phyloP scores from a whole-genome alignment of 2,888 invertebrate genomes.

The Mamestra brassicae region DNA sequence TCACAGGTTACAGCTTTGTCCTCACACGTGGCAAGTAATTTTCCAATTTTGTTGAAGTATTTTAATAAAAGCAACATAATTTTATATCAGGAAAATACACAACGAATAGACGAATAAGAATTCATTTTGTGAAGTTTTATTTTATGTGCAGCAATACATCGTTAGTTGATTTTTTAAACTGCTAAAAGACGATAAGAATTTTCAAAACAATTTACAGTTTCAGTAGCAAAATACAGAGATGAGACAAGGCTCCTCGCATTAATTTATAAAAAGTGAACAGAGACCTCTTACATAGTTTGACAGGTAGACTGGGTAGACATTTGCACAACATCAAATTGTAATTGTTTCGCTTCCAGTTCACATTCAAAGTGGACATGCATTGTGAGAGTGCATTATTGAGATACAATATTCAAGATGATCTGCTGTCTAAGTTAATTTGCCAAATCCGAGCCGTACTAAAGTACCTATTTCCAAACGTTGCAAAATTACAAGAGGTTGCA shows the following conservation, averaged over 20 bases:
- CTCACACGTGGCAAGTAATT: conserved; percentile 55
- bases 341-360: conserved; percentile 35
- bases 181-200: conserved; percentile 9
- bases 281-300: conserved; percentile 34
- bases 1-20: conserved; percentile 65
- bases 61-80: conserved; percentile 44
- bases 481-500: conserved; percentile 38
- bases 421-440: conserved; percentile 24
- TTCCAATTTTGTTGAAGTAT: conserved; percentile 41
- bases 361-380: conserved; percentile 7
- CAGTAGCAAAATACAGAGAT: conserved; percentile 38
- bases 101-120: conserved; percentile 3
- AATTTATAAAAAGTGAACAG: conserved; percentile 50
- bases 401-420: conserved; percentile 38
- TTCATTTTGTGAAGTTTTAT: conserved; percentile 30
- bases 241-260: conserved; percentile 40
- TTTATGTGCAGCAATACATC: conserved; percentile 4
- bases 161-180: conserved; percentile 1
- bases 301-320: conserved; percentile 36
- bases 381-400: conserved; percentile 32
- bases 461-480: conserved; percentile 32
- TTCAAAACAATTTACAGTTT: conserved; percentile 20
- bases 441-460: background rate
- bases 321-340: conserved; percentile 55
- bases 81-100: conserved; percentile 25